These are phyloP conservation scores for Patagioenas fasciata DNA, from an alignment of 2,113 vertebrate genomes.

Conservation along the genomic window DNA sequence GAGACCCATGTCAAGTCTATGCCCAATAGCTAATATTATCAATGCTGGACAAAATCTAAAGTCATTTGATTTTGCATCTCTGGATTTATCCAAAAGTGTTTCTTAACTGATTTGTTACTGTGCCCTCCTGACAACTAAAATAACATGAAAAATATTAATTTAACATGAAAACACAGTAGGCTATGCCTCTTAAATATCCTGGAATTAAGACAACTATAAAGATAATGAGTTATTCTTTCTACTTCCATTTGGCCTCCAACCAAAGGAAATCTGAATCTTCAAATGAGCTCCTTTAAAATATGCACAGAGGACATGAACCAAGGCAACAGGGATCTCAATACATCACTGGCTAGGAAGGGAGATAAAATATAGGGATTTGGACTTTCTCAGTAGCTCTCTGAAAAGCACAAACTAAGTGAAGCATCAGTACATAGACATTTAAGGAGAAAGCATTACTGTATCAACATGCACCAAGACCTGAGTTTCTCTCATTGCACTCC, in stretches of 20 bases:
- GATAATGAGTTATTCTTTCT: neutral
- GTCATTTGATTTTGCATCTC: neutral
- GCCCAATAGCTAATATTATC: neutral
- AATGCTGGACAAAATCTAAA: neutral
- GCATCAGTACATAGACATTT: neutral
- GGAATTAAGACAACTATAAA: neutral
- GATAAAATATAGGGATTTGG: neutral
- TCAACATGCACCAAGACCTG: neutral
- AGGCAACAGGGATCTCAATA: neutral
- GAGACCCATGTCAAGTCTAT: neutral
- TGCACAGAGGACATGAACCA: neutral
- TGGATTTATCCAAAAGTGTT: accelerated
- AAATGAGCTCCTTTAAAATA: neutral
- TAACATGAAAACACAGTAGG: neutral
- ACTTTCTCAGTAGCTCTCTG: neutral
- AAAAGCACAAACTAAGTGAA: neutral
- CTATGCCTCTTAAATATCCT: neutral
- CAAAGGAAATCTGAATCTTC: neutral
- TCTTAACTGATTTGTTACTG: neutral
- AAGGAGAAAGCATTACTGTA: neutral
- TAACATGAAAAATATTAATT: neutral
- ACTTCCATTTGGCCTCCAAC: neutral
- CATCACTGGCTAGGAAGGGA: accelerated
- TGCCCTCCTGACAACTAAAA: neutral
- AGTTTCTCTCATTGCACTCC: neutral